Evolutionary conservation across 1,140 invertebrate species (phyloP).

Genomic region (Physella acuta): DNA sequence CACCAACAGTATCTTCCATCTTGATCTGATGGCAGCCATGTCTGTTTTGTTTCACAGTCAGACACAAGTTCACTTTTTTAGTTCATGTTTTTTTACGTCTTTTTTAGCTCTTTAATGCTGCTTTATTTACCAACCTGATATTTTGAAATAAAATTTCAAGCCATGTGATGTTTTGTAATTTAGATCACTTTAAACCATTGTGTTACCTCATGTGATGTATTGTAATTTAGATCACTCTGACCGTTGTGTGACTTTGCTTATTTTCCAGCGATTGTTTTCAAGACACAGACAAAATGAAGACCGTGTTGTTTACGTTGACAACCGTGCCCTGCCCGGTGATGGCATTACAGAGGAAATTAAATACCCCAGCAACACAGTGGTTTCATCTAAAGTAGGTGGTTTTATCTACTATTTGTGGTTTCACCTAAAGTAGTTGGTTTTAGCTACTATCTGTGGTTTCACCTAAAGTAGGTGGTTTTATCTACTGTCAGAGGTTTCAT

Average conservation of each 20-base stretch:
- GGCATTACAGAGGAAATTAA: slow-evolving; percentile 32
- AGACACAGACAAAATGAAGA: neutral
- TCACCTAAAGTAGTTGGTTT: slow-evolving; percentile 44
- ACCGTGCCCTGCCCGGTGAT: slow-evolving; percentile 27
- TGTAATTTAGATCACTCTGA: neutral
- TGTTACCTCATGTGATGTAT: neutral
- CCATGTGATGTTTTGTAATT: too few relatives aligned
- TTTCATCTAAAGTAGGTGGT: slow-evolving; percentile 47
- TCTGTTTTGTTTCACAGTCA: too few relatives aligned
- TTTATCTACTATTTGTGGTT: slow-evolving; percentile 27
- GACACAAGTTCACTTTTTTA: too few relatives aligned
- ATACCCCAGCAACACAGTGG: slow-evolving; percentile 46
- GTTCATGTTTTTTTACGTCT: too few relatives aligned
- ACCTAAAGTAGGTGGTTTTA: slow-evolving; percentile 40
- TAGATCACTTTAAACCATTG: too few relatives aligned
- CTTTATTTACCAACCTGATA: too few relatives aligned
- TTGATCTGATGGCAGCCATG: too few relatives aligned
- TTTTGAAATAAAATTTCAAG: too few relatives aligned
- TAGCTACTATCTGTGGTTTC: slow-evolving; percentile 34
- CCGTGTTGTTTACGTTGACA: slow-evolving; percentile 41
- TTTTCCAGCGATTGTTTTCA: slow-evolving; percentile 20
- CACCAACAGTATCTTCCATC: too few relatives aligned
- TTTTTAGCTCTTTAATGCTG: too few relatives aligned
- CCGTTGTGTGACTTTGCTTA: neutral
- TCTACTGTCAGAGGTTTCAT: slow-evolving; percentile 36